Percentiles rank a stretch among this genome's conserved stretches.
Conservation (phyloP, 2,888 invertebrate genomes). For the Chironomus tentans region DNA sequence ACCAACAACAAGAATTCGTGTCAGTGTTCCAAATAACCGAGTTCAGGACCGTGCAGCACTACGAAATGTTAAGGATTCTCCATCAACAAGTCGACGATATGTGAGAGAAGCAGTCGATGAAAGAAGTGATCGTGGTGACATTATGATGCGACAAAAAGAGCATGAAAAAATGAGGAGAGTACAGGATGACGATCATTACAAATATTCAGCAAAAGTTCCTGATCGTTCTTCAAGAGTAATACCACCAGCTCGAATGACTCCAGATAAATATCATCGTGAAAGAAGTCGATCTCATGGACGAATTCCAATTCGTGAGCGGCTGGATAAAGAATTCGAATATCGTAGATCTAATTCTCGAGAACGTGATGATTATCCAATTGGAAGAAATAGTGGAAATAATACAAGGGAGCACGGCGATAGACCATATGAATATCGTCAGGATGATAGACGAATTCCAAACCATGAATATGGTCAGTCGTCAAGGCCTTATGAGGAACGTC, state of each 20-base stretch:
- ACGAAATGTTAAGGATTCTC: conserved; percentile 16
- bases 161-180: conserved; percentile 39
- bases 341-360: not conserved
- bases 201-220: not conserved
- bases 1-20: conserved; percentile 40
- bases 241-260: not conserved
- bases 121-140: conserved; percentile 42
- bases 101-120: conserved; percentile 51
- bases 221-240: not conserved
- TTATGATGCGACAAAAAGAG: conserved; percentile 50
- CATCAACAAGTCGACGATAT: conserved; percentile 31
- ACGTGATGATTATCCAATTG: conserved; percentile 1
- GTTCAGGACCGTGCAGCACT: conserved; percentile 35
- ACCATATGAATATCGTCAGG: conserved; percentile 47
- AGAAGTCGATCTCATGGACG: conserved; percentile 13
- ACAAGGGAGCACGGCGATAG: conserved; percentile 31
- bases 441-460: conserved; percentile 51
- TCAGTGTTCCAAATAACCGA: conserved; percentile 35
- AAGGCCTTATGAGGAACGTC: conserved; percentile 46
- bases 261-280: not conserved
- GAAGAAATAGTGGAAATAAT: not conserved
- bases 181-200: conserved; percentile 3
- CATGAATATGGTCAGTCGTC: conserved; percentile 44
- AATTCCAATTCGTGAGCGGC: conserved; percentile 13
- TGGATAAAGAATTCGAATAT: conserved; percentile 16